These are phyloP conservation scores for Idaea aversata DNA, from an alignment of 2,888 invertebrate genomes.

Conservation along the genomic window DNA sequence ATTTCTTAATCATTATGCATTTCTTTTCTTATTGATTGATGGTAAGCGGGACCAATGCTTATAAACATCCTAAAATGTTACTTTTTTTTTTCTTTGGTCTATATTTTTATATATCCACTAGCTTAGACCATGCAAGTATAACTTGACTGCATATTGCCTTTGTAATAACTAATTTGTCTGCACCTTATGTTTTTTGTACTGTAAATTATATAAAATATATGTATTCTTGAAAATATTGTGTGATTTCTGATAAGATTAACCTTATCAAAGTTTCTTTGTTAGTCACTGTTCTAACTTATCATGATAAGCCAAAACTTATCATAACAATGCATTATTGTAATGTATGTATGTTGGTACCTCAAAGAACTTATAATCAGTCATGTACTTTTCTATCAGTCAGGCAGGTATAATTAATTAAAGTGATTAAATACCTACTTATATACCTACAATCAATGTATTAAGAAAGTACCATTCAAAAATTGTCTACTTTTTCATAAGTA, in stretches of 20 bases:
- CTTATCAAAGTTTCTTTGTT: conserved; percentile 14
- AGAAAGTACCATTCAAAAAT: no score
- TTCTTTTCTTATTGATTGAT: conserved; percentile 21
- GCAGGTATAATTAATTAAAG: no score
- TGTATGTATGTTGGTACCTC: no score
- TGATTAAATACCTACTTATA: no score
- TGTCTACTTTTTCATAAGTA: no score
- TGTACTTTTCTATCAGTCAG: no score
- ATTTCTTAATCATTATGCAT: conserved; percentile 19
- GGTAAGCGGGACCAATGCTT: conserved; percentile 38
- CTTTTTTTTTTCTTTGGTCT: conserved; percentile 16
- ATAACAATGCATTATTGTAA: no score
- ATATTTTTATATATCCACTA: conserved; percentile 6
- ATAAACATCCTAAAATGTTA: conserved; percentile 4
- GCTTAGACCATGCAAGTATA: conserved; percentile 10
- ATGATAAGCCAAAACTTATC: no score
- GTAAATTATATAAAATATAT: conserved; percentile 57
- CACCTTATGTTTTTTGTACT: conserved; percentile 52
- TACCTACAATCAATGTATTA: no score
- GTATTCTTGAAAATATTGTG: conserved; percentile 47
- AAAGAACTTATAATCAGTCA: no score
- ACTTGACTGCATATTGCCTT: conserved; percentile 8
- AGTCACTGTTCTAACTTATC: neutral
- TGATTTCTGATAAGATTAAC: conserved; percentile 27
- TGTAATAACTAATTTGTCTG: conserved; percentile 36